Conservation (phyloP, 1,140 invertebrate species). For the Lepidurus packardi region DNA sequence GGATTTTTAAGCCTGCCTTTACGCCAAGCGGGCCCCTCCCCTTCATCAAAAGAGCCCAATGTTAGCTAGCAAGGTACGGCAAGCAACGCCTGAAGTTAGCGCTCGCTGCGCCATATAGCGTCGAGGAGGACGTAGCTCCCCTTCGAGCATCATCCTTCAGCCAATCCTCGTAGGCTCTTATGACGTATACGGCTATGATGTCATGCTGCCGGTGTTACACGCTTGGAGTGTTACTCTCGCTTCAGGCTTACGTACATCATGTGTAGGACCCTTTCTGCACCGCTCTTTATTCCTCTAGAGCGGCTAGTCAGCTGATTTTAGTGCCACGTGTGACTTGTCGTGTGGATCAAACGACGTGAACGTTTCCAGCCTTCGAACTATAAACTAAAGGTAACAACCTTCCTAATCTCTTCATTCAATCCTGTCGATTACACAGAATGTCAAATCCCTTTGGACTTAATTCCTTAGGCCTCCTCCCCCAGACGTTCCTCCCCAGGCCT, state of each 20-base stretch:
- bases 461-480: too few relatives aligned
- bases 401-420: background rate
- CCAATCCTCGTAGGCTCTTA: too few relatives aligned
- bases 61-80: background rate
- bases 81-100: background rate
- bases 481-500: too few relatives aligned
- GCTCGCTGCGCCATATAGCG: too few relatives aligned
- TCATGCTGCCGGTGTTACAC: too few relatives aligned
- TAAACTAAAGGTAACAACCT: background rate
- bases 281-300: background rate
- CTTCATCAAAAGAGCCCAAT: background rate
- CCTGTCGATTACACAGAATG: background rate
- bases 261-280: background rate
- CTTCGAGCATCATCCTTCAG: too few relatives aligned
- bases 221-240: too few relatives aligned
- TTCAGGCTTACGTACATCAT: too few relatives aligned
- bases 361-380: too few relatives aligned
- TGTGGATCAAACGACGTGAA: background rate
- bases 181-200: too few relatives aligned
- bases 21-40: background rate
- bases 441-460: background rate
- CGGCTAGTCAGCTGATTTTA: background rate
- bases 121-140: too few relatives aligned
- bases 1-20: background rate
- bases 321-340: slow-evolving; percentile 9